Evolutionary conservation across 2,888 invertebrate species (phyloP), one percentile per base, ranked within the genome.

Genomic region (Dolichopus griseipennis): DNA sequence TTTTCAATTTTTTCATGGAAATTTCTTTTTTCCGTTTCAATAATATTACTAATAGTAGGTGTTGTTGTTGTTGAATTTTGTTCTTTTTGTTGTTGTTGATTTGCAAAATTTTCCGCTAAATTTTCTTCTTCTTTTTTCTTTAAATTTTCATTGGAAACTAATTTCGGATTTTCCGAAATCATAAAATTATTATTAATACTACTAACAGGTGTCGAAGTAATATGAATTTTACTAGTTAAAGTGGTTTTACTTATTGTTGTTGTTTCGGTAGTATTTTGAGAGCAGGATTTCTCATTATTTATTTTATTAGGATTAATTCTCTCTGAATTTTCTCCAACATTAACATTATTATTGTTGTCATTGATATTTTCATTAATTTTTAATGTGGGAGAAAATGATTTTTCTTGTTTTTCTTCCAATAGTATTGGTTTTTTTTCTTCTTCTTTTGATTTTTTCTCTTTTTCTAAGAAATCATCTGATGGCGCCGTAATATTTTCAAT

Each of bases 401-500:
- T 12, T 52, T 52, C 18, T 12, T 52, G 52, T 37, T 10, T 61
- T 61, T 61, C 61, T 61, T 20, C n/a, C n/a, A 18, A 7, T 20
- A 12, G 8, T 20, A 18, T 7, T 22, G 7, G 62, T 62, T 21
- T 7, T 22, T 62, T 22, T 22, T 62, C 21, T 62, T 62, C 22
- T 62, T 62, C 62, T 62, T 69, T 18, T 64, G 61, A 65, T 65
- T 63, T 64, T 18, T 61, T 65, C 61, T 1, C 68, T 34, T 68
- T 65, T 20, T 12, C 63, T 15, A 10, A 8, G 27, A 27, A 27
- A 27, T 64, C 34, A 22, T 61, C 22, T 37, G 68, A 61, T 27
- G 33, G 15, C 27, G 33, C 15, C 63, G 83, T 82, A 67, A 84
- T 78, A 74, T 83, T 83, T 74, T 83, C 83, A 61, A 83, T 80